Conservation (phyloP, 2,888 invertebrate species). For the Mimachlamys varia region DNA sequence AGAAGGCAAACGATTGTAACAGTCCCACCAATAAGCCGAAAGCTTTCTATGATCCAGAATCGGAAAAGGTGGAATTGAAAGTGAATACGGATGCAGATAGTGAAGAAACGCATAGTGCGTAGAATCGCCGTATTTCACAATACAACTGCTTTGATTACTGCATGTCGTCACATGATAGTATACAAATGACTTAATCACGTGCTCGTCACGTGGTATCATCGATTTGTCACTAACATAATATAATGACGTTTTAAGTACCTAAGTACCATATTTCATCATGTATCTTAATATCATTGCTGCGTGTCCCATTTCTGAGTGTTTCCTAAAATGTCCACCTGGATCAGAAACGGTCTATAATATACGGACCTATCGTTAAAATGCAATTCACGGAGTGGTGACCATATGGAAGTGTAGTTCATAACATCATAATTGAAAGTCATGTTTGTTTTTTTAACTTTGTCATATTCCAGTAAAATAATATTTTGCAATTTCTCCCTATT, state of each 20-base stretch:
- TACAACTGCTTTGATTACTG: neutral
- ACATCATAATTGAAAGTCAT: no score
- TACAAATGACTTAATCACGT: neutral
- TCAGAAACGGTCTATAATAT: neutral
- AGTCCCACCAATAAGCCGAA: conserved; percentile 69
- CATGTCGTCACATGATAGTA: neutral
- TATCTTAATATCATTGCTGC: neutral
- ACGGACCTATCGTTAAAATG: no score
- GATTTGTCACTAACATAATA: neutral
- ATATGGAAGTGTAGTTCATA: no score
- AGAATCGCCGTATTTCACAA: neutral
- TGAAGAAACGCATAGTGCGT: neutral
- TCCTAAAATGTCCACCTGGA: neutral
- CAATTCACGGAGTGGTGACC: no score
- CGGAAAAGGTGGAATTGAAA: conserved; percentile 76
- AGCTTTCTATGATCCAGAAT: conserved; percentile 75
- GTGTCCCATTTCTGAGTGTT: neutral
- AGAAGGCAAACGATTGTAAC: conserved; percentile 65
- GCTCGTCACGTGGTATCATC: neutral
- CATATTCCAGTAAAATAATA: no score
- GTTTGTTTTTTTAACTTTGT: no score
- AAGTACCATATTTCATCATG: neutral
- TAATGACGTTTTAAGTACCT: neutral
- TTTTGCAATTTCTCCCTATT: no score
- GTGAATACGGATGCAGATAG: conserved; percentile 67